phyloP scores from a whole-genome alignment of 2,888 invertebrate species.

The Pachydiplax longipennis region DNA sequence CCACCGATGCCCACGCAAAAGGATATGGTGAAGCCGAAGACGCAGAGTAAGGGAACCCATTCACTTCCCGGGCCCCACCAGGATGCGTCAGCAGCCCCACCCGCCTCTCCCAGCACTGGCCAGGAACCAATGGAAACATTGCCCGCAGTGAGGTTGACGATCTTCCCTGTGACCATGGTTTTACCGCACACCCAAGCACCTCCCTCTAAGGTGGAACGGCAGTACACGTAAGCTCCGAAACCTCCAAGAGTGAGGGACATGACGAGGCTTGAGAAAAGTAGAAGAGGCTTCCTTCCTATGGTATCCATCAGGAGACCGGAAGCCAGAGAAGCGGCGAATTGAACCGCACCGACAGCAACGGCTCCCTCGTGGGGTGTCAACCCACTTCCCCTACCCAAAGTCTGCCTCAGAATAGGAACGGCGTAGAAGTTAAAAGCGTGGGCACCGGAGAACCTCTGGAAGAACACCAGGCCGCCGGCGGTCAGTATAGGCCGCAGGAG shows the following conservation, averaged over 20 bases:
- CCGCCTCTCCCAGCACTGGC: not conserved
- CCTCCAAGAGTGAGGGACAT: conserved; percentile 88
- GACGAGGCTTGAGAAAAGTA: conserved; percentile 82
- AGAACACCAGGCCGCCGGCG: conserved; percentile 87
- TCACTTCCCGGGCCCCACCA: conserved; percentile 68
- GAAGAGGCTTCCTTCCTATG: conserved; percentile 81
- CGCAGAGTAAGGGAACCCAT: conserved; percentile 84
- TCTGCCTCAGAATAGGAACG: conserved; percentile 85
- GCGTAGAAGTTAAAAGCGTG: conserved; percentile 87
- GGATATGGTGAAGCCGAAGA: conserved; percentile 55
- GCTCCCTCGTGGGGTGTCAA: conserved; percentile 86
- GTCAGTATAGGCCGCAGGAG: conserved; percentile 78
- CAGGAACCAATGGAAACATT: not conserved
- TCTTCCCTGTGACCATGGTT: conserved; percentile 51
- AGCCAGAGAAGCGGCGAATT: conserved; percentile 81
- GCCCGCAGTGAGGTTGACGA: not conserved
- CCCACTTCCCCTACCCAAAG: conserved; percentile 71
- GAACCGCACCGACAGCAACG: conserved; percentile 84
- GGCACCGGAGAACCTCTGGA: conserved; percentile 71
- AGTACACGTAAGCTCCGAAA: conserved; percentile 85
- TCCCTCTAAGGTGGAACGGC: conserved; percentile 66
- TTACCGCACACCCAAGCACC: conserved; percentile 56
- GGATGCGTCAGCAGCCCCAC: not conserved
- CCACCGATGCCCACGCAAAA: conserved; percentile 59
- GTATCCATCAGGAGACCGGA: conserved; percentile 85